These are phyloP conservation scores for Drosophila nebulosa DNA, from an alignment of 1,140 invertebrate species.

Conservation along the genomic window DNA sequence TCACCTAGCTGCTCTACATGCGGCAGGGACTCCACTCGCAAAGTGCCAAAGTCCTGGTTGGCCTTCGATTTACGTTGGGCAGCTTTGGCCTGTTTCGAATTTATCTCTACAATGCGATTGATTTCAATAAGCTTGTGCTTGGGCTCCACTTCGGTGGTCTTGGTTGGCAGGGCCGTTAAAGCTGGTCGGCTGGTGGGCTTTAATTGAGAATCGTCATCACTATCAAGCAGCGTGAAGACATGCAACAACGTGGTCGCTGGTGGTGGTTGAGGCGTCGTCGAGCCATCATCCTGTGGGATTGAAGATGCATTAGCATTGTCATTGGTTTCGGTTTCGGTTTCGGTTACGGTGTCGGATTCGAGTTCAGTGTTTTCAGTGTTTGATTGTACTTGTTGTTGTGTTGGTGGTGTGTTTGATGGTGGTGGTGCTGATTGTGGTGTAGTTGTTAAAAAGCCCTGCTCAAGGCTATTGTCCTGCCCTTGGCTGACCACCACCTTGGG, in stretches of 20 bases:
- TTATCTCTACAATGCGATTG: slow-evolving; percentile 85
- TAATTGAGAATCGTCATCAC: slow-evolving; percentile 27
- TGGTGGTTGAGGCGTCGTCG: slow-evolving; percentile 67
- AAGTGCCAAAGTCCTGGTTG: slow-evolving; percentile 80
- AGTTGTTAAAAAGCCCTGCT: slow-evolving; percentile 61
- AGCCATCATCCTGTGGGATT: slow-evolving; percentile 54
- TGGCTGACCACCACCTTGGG: slow-evolving; percentile 47
- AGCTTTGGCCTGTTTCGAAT: slow-evolving; percentile 84
- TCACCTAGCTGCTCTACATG: slow-evolving; percentile 85
- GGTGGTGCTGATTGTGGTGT: slow-evolving; percentile 56
- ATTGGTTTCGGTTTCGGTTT: slow-evolving; percentile 40
- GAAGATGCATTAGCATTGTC: slow-evolving; percentile 76
- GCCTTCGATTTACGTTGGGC: slow-evolving; percentile 83
- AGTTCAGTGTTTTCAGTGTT: slow-evolving; percentile 7
- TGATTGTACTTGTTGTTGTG: slow-evolving; percentile 22
- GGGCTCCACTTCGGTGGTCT: slow-evolving; percentile 38
- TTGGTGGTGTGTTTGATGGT: slow-evolving; percentile 36
- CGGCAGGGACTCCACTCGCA: slow-evolving; percentile 83
- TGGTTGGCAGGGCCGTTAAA: background rate
- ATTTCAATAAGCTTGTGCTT: slow-evolving; percentile 85
- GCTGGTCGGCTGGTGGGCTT: slow-evolving; percentile 15
- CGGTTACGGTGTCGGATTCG: background rate
- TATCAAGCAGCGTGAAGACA: slow-evolving; percentile 81
- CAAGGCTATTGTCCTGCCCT: slow-evolving; percentile 3
- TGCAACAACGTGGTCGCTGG: slow-evolving; percentile 82